These are phyloP conservation scores for Ommatoiulus sabulosus DNA, from an alignment of 2,888 invertebrate genomes.

Conservation along the genomic window DNA sequence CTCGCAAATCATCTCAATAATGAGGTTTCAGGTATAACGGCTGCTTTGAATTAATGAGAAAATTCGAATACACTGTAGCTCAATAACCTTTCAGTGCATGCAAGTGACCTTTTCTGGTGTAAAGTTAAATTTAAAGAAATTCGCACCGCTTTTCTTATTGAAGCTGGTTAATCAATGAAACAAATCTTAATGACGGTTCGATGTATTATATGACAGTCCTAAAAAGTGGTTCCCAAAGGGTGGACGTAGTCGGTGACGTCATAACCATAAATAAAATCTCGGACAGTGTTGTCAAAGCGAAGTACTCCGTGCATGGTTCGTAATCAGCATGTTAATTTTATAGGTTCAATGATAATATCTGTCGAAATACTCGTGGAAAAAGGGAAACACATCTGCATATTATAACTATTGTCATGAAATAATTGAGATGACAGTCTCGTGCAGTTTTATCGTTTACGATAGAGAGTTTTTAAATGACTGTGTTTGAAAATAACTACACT, in stretches of 20 bases:
- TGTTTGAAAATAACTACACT: not conserved
- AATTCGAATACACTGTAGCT: not conserved
- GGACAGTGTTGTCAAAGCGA: not conserved
- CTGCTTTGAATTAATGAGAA: not conserved
- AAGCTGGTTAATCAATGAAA: not conserved
- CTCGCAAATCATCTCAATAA: not conserved
- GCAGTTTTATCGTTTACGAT: not conserved
- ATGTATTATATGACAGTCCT: not conserved
- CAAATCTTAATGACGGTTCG: not conserved
- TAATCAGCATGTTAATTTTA: not conserved
- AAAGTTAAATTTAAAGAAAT: not conserved
- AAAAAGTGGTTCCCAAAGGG: constrained; percentile 12
- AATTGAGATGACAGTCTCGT: not conserved
- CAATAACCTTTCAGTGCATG: not conserved
- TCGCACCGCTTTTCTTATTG: not conserved
- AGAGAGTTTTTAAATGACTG: not conserved
- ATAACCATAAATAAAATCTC: not conserved
- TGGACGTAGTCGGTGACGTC: not conserved
- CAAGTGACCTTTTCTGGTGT: not conserved
- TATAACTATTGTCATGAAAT: not conserved
- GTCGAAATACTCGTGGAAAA: not conserved
- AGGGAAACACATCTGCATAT: not conserved
- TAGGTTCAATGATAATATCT: not conserved
- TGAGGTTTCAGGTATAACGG: not conserved
- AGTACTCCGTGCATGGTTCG: not conserved